Base-by-base conservation (phyloP, 2,797 vertebrate genomes). In the Enteromius viviparus region DNA sequence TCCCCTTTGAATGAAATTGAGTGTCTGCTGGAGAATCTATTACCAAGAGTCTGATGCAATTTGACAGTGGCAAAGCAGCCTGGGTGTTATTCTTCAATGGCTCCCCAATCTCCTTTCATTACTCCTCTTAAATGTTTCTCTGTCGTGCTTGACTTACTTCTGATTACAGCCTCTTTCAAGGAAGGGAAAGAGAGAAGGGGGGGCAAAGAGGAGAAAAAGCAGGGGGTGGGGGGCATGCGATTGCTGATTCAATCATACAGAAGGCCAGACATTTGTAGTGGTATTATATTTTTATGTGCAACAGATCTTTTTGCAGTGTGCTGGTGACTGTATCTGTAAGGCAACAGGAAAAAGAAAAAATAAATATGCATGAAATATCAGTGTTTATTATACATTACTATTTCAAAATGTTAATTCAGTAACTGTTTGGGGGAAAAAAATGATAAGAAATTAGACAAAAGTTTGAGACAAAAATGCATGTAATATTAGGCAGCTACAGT, bases 61-160 rank as follows among this genome's bases (percentile, higher is more conserved):
- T 94, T 95, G 96, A 96, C 96, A 95, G 95, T 94, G 94, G 85
- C 84, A 86, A 96, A 95, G 95, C 95, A 94, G 94, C 93, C 92
- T 94, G 91, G 94, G 94, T 95, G 95, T 95, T 95, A 96, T 96
- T 96, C 96, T 95, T 95, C 95, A 95, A 94, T 95, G 95, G 94
- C 95, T 96, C 95, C 92, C 75, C 95, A 96, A 96, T 96, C 96
- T 96, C 95, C 95, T 95, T 91, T 92, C 93, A 94, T 94, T 95
- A 95, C 95, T 89, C 94, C 95, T 96, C 96, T 96, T 96, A 96
- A 96, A 96, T 96, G 96, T 96, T 96, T 96, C 95, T 95, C 95
- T 96, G 90, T 95, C 94, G 93, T 95, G 95, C 95, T 96, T 96
- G 94, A 95, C 94, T 96, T 96, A 95, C 95, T 94, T 94, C 95